phyloP scores from a whole-genome alignment of 2,113 vertebrate species.

The Galbula dea region DNA sequence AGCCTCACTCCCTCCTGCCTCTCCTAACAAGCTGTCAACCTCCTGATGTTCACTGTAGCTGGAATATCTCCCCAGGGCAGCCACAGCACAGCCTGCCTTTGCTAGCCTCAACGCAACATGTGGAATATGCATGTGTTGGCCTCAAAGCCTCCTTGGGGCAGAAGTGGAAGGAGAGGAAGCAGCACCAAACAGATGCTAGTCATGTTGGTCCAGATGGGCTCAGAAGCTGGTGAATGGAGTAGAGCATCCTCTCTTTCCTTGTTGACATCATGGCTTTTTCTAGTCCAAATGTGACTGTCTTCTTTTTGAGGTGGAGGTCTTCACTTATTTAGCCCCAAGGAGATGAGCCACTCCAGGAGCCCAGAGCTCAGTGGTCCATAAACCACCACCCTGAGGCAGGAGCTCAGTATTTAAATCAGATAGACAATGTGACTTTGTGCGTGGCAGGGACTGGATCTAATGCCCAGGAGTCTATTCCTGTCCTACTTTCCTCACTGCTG shows the following conservation, averaged over 20 bases:
- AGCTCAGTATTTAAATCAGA: background rate
- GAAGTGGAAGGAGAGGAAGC: background rate
- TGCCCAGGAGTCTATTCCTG: background rate
- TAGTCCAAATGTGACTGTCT: background rate
- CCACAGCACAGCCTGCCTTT: background rate
- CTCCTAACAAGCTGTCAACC: conserved; percentile 33
- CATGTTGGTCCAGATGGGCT: background rate
- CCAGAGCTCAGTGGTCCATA: background rate
- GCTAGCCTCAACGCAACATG: background rate
- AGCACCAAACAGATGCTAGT: background rate
- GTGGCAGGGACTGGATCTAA: background rate
- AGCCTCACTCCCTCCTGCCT: conserved; percentile 27
- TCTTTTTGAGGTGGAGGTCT: background rate
- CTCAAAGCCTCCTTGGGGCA: background rate
- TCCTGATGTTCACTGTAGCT: background rate
- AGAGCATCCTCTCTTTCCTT: background rate
- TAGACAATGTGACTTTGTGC: background rate
- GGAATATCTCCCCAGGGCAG: background rate
- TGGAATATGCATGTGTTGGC: background rate
- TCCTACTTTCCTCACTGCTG: background rate
- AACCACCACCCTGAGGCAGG: background rate
- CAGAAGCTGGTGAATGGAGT: background rate
- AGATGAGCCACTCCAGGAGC: background rate
- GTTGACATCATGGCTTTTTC: background rate
- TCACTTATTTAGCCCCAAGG: background rate